Conservation (phyloP, 2,113 vertebrate species). For the Oncorhynchus gorbuscha region DNA sequence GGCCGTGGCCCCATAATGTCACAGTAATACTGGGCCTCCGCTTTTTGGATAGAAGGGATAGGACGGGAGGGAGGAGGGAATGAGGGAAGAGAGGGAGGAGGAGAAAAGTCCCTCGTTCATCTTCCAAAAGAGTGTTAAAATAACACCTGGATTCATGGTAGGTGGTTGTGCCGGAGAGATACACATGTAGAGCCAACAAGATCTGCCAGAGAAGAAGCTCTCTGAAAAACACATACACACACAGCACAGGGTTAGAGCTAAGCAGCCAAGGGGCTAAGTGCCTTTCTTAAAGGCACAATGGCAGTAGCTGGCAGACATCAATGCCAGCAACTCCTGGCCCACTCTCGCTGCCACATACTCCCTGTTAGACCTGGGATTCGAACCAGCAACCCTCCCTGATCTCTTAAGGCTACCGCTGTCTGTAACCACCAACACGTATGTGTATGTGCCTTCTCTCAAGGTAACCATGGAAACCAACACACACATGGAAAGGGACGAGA, state of each 20-base stretch:
- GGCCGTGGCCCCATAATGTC: constrained; percentile 75
- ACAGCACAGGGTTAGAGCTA: not conserved
- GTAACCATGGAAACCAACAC: constrained; percentile 44
- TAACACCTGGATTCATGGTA: constrained; percentile 65
- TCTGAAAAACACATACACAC: constrained; percentile 9
- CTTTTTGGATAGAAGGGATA: constrained; percentile 64
- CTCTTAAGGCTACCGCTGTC: constrained; percentile 2
- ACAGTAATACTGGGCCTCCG: constrained; percentile 73
- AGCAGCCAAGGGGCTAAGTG: not conserved
- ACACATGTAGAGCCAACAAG: constrained; percentile 48
- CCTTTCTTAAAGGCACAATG: not conserved
- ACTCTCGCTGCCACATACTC: too few species aligned
- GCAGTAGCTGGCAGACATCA: not conserved
- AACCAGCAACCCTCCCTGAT: constrained; percentile 35
- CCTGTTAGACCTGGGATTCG: not conserved
- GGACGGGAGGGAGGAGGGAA: constrained; percentile 30
- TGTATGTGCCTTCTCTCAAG: not conserved
- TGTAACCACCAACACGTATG: not conserved
- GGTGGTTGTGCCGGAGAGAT: constrained; percentile 52
- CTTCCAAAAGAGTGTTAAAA: constrained; percentile 67
- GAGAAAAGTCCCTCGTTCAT: constrained; percentile 66
- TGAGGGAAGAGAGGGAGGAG: constrained; percentile 31
- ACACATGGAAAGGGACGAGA: constrained; percentile 31
- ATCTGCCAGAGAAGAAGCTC: constrained; percentile 39
- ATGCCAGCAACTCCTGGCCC: too few species aligned